Base-by-base conservation (phyloP, 2,797 vertebrate species). In the Micromesistius poutassou region DNA sequence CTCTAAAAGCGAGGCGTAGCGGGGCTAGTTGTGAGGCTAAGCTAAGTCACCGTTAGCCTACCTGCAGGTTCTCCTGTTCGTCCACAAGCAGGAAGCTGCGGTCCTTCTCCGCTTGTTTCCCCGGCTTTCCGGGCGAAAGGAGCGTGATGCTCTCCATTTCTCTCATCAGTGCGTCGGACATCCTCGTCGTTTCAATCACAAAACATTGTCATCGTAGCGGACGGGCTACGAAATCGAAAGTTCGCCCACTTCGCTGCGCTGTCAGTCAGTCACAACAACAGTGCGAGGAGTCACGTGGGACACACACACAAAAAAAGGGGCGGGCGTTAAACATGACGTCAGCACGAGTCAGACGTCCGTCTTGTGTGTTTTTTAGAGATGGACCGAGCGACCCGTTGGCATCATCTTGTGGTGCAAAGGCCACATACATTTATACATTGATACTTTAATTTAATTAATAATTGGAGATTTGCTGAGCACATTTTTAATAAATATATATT, bases 41-140 rank as follows among this genome's bases (percentile, higher is more conserved):
- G 55, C 55, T 62, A 68, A 68, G 62, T 68, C 7, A 68, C 28
- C 81, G 82, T 77, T 83, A 86, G 90, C 88, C n/a, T 84, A 95
- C 94, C 94, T 94, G 89, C 76, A 95, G 90, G 81, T 89, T 93
- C 89, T 96, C 94, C 6, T 94, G 94, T 73, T 95, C 94, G 40
- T 94, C 92, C 78, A 95, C 93, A 75, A 95, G 68, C 36, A 95
- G 92, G 80, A 95, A 95, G 88, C 94, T 95, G 74, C 82, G 82
- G 70, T 33, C 81, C 1, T 62, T 79, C 14, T 35, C 82, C 0
- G 73, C 28, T 76, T 78, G 33, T 78, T 87, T 85, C 28, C 87
- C 88, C 0, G 80, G 74, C 80, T 86, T 88, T 71, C 35, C 50
- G 4, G 84, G 74, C 38, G 82, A 62, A 25, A 88, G 81, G 25